Evolutionary conservation across 2,113 vertebrate species (phyloP).

Genomic region (Drymodes brunneopygia): DNA sequence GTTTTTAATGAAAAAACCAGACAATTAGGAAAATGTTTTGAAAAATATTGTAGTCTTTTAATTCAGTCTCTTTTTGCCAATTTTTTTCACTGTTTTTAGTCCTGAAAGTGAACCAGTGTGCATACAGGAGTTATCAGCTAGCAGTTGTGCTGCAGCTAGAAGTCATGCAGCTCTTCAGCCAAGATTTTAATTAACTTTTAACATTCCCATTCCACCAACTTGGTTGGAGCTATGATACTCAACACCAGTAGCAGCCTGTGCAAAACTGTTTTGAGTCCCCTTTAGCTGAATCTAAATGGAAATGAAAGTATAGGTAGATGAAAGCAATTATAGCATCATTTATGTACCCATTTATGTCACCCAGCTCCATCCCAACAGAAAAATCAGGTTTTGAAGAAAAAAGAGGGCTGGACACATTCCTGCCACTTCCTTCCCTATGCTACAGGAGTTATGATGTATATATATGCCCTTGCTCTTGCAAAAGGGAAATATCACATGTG

Average conservation of each 20-base stretch:
- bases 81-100: neutral
- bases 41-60: neutral
- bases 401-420: neutral
- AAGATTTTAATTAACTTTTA: neutral
- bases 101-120: neutral
- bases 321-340: neutral
- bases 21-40: neutral
- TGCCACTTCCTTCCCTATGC: neutral
- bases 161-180: neutral
- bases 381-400: neutral
- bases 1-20: neutral
- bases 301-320: neutral
- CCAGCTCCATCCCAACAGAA: neutral
- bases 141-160: neutral
- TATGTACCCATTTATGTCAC: neutral
- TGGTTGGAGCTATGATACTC: neutral
- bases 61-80: neutral
- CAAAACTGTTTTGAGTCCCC: neutral
- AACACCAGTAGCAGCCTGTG: neutral
- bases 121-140: neutral
- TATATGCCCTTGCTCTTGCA: neutral
- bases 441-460: neutral
- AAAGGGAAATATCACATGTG: neutral
- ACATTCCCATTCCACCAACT: neutral
- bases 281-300: neutral